Conservation (phyloP, 2,888 invertebrate genomes). For the Leptopterna dolabrata region DNA sequence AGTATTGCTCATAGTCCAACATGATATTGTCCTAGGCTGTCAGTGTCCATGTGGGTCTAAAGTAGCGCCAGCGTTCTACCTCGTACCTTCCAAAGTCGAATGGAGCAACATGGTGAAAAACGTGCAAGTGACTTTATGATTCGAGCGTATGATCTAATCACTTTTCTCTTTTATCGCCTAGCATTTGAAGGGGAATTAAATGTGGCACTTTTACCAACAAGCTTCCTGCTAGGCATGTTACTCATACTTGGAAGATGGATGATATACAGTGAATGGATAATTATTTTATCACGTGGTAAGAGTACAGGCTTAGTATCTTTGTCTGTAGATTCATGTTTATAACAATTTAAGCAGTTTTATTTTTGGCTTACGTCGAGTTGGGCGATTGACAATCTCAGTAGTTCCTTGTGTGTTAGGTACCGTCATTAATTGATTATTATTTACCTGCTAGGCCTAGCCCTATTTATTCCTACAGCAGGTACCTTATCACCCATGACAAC, state of each 20-base stretch:
- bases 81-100: slow-evolving; percentile 91
- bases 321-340: too few species aligned
- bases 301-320: too few species aligned
- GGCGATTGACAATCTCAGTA: neutral
- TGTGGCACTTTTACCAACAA: neutral
- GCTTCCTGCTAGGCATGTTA: neutral
- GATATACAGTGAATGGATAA: too few species aligned
- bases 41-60: slow-evolving; percentile 91
- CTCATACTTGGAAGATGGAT: neutral
- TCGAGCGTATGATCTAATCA: slow-evolving; percentile 50
- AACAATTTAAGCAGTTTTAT: too few species aligned
- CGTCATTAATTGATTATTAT: too few species aligned
- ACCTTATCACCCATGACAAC: too few species aligned
- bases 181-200: neutral
- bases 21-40: slow-evolving; percentile 72
- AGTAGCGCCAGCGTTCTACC: slow-evolving; percentile 91
- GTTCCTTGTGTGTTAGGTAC: neutral
- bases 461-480: neutral
- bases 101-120: slow-evolving; percentile 89
- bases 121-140: slow-evolving; percentile 76
- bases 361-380: neutral
- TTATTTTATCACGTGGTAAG: too few species aligned
- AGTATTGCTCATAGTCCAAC: too few species aligned
- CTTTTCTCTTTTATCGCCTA: neutral
- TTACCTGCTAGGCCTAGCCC: neutral